Percentiles rank a stretch among this genome's conserved stretches.
phyloP scores from a whole-genome alignment of 2,113 vertebrate genomes.

The Caranx melampygus region DNA sequence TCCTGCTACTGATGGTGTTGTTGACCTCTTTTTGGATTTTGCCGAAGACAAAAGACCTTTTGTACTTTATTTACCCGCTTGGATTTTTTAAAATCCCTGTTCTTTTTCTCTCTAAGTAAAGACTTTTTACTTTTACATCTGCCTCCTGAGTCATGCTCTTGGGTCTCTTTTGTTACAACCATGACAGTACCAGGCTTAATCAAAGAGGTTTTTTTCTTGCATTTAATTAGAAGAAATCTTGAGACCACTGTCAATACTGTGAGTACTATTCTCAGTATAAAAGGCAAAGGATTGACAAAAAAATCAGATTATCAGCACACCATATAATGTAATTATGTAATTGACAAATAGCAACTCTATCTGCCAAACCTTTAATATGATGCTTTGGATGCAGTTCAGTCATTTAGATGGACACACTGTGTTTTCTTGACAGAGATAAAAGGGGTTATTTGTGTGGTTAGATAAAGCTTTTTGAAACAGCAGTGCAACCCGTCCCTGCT shows the following conservation, averaged over 20 bases:
- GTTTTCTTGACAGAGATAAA: slow-evolving; percentile 32
- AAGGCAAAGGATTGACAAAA: slow-evolving; percentile 14
- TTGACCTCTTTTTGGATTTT: not conserved
- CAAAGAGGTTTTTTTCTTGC: not conserved
- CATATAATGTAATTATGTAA: not conserved
- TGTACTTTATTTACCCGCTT: not conserved
- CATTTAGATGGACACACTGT: slow-evolving; percentile 7
- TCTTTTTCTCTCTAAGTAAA: not conserved
- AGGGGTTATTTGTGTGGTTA: slow-evolving; percentile 26
- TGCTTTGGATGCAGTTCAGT: slow-evolving; percentile 23
- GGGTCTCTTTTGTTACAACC: not conserved
- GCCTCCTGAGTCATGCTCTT: not conserved
- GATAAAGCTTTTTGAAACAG: slow-evolving; percentile 44
- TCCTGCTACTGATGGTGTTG: not conserved
- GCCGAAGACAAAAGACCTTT: not conserved
- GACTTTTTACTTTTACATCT: not conserved
- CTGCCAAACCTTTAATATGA: slow-evolving; percentile 6
- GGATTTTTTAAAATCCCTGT: not conserved
- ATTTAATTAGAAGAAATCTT: slow-evolving; percentile 3
- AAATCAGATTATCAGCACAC: slow-evolving; percentile 24
- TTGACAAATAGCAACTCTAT: not conserved
- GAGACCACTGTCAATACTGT: not conserved
- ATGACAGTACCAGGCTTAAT: not conserved
- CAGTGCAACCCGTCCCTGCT: slow-evolving; percentile 12
- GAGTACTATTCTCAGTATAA: not conserved